Evolutionary conservation across 2,888 invertebrate species (phyloP).

Genomic region (Cyclophora punctaria): DNA sequence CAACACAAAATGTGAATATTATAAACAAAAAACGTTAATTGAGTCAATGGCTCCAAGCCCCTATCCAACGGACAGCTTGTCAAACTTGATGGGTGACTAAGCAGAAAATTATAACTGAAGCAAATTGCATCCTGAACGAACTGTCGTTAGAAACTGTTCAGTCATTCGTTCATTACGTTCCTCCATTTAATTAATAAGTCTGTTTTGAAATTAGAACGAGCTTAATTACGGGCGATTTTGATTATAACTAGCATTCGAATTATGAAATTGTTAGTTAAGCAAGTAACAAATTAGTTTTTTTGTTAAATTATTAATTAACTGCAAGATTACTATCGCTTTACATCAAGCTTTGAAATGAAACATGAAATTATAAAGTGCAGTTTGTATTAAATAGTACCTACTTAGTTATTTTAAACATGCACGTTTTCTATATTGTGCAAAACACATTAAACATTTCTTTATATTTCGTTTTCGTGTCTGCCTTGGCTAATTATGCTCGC

Average conservation of each 20-base stretch:
- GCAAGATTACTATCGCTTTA: too few species aligned
- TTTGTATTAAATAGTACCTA: background rate
- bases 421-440: slow-evolving; percentile 27
- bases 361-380: too few species aligned
- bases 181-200: slow-evolving; percentile 21
- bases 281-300: too few species aligned
- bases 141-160: slow-evolving; percentile 33
- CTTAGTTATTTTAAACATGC: slow-evolving; percentile 4
- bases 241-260: too few species aligned
- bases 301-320: too few species aligned
- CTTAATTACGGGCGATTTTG: too few species aligned
- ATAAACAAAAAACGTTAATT: slow-evolving; percentile 8
- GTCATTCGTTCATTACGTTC: slow-evolving; percentile 25
- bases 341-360: too few species aligned
- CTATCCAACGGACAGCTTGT: slow-evolving; percentile 18
- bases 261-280: too few species aligned
- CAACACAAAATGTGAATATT: background rate
- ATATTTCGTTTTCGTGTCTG: slow-evolving; percentile 30
- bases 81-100: slow-evolving; percentile 41
- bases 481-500: slow-evolving; percentile 30
- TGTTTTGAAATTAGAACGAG: too few species aligned
- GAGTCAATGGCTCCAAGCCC: slow-evolving; percentile 8
- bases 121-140: slow-evolving; percentile 33
- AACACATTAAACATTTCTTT: slow-evolving; percentile 29
- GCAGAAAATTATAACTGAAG: slow-evolving; percentile 34